Base-by-base conservation (phyloP, 2,888 invertebrate species). In the Drosophila silvestris region DNA sequence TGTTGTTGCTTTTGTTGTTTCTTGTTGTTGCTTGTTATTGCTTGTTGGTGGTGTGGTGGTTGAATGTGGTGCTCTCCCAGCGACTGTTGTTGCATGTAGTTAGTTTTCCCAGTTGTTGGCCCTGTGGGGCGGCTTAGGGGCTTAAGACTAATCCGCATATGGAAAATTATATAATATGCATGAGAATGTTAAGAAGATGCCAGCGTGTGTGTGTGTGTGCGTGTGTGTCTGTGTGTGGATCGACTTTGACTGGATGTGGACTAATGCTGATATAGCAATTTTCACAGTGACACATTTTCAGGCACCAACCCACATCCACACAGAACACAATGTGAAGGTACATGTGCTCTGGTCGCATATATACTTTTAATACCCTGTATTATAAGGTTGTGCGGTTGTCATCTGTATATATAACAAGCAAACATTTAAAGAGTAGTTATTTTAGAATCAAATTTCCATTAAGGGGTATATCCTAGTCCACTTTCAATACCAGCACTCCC, bases 111-210 rank as follows among this genome's bases (percentile, higher is more conserved):
- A 79, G 72, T 68, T 65, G 81, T 47, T 72, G 67, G 67, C 72
- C 77, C 64, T 72, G 68, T 65, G 72, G 78, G 78, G 77, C 68
- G 81, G 79, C 77, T 77, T 62, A 73, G 51, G 44, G 65, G 81
- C 81, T 79, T 77, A 81, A 54, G 60, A 69, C 87, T 85, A 89
- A 85, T 89, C 84, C 84, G 82, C 89, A 85, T 89, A 89, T 85
- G 84, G 87, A 77, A 85, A 89, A 89, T 86, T 87, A 89, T 89
- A 86, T 89, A 89, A 89, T 84, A 81, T 84, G 76, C 61, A 78
- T 78, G 66, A 64, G 67, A 61, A 71, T 66, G 57, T 63, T 39
- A 41, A 51, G 53, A n/a, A 56, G 44, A 59, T 54, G 60, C n/a
- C 26, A 37, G 44, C 28, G 35, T 30, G n/a, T 19, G 41, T 33